Conservation (phyloP, 2,888 invertebrate genomes). For the Fragum fragum region DNA sequence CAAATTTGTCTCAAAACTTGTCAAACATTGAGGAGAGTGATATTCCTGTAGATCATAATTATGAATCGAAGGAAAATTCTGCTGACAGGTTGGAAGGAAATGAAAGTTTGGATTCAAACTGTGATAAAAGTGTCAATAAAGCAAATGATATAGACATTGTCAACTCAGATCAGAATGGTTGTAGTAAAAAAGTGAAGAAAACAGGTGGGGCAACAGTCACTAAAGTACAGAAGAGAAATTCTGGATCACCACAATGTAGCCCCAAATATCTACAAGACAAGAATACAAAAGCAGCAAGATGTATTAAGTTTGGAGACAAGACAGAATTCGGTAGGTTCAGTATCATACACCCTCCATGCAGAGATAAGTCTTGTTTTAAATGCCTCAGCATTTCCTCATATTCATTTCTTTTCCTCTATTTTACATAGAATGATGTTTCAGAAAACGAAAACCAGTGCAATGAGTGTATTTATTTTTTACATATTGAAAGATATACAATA, state of each 20-base stretch:
- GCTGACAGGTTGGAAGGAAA: neutral
- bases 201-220: neutral
- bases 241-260: neutral
- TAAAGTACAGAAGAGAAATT: neutral
- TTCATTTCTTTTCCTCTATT: no score
- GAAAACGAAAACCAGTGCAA: no score
- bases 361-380: no score
- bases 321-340: constrained; percentile 1
- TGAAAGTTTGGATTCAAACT: neutral
- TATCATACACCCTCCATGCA: no score
- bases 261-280: neutral
- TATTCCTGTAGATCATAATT: neutral
- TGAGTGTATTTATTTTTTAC: no score
- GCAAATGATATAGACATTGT: neutral
- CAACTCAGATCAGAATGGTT: neutral
- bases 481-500: no score
- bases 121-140: neutral
- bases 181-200: neutral
- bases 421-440: neutral
- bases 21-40: constrained; percentile 40
- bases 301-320: constrained; percentile 52
- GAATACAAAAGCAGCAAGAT: constrained; percentile 37
- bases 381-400: no score
- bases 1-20: constrained; percentile 58
- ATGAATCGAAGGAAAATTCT: neutral